Evolutionary conservation across 2,888 invertebrate species (phyloP).

Genomic region (Ctena decussata): DNA sequence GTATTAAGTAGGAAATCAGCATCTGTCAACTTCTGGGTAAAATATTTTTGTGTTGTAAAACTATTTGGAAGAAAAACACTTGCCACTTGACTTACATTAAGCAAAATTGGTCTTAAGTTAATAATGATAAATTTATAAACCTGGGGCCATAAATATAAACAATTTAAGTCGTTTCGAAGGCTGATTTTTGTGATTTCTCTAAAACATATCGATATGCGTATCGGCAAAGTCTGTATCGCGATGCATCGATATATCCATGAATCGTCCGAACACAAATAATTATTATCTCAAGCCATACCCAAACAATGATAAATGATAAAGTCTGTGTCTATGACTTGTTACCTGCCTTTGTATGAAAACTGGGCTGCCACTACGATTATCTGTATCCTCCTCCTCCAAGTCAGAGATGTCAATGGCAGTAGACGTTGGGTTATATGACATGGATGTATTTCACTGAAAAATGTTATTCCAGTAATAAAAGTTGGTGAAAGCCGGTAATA

Average conservation of each 20-base stretch:
- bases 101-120: background rate
- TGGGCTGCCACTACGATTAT: background rate
- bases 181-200: background rate
- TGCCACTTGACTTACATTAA: background rate
- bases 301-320: background rate
- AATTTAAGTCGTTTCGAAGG: background rate
- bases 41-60: background rate
- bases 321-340: background rate
- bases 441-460: background rate
- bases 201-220: background rate
- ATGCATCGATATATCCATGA: background rate
- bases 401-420: background rate
- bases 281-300: background rate
- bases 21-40: background rate
- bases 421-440: background rate
- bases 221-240: background rate
- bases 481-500: background rate
- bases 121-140: background rate
- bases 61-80: background rate
- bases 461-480: background rate
- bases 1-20: background rate
- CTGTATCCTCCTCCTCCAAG: background rate
- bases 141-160: no score
- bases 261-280: background rate
- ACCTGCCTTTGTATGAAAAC: background rate